Percentiles rank a stretch among this genome's conserved stretches.
Conservation (phyloP, 2,797 vertebrate genomes). For the Poeciliopsis infans region DNA sequence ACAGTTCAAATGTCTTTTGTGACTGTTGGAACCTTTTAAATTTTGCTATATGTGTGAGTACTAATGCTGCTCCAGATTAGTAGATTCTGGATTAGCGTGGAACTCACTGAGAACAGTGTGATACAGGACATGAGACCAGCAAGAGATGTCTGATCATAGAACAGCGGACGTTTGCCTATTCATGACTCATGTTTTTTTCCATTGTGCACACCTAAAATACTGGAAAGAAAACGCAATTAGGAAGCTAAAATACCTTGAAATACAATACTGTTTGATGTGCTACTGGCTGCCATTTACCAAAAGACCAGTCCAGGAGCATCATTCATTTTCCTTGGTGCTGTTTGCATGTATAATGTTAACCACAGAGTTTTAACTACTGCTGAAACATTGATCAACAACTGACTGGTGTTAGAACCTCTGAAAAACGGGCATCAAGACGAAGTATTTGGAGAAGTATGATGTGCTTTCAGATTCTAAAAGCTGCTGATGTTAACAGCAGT, state of each 20-base stretch:
- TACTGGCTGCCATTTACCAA: neutral
- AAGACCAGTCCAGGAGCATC: neutral
- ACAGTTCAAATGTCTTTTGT: neutral
- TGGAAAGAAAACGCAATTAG: neutral
- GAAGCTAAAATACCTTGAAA: neutral
- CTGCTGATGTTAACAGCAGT: neutral
- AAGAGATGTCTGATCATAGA: neutral
- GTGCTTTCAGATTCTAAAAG: neutral
- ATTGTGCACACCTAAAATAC: neutral
- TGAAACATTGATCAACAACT: neutral
- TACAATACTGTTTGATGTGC: neutral
- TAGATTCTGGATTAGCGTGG: too few species aligned
- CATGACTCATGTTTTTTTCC: neutral
- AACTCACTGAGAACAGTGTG: neutral
- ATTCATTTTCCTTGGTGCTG: neutral
- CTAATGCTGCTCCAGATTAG: neutral
- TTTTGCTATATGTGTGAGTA: neutral
- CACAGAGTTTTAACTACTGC: neutral
- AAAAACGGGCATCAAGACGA: neutral
- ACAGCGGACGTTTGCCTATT: neutral
- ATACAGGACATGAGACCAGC: neutral
- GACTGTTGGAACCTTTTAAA: neutral
- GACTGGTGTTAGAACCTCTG: neutral
- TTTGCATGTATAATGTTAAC: neutral
- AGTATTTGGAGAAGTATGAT: neutral